phyloP scores from a whole-genome alignment of 2,797 vertebrate genomes.

The Tadarida brasiliensis region DNA sequence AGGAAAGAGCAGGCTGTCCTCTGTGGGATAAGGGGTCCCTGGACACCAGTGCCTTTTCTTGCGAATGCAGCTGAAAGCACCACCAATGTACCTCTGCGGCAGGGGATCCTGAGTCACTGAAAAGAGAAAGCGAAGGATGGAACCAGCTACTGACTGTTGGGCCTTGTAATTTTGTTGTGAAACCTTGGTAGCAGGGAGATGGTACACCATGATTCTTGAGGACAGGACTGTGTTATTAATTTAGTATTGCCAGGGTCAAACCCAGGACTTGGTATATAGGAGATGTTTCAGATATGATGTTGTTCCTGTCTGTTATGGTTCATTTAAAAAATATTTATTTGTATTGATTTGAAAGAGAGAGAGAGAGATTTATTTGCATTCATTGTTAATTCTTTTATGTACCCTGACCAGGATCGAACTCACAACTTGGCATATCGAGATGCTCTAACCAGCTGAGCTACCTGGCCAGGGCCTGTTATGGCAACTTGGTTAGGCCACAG shows the following conservation, averaged over 20 bases:
- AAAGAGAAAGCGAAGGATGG: not conserved
- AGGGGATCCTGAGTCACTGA: not conserved
- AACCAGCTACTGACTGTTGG: not conserved
- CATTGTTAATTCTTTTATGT: not conserved
- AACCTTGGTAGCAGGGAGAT: not conserved
- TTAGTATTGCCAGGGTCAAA: not conserved
- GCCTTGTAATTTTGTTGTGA: not conserved
- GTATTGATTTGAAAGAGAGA: not conserved
- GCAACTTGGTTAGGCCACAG: not conserved
- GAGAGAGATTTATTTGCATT: not conserved
- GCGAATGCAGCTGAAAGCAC: not conserved
- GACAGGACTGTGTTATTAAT: not conserved
- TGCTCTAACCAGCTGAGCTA: not conserved
- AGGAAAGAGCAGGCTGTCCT: slow-evolving; percentile 50
- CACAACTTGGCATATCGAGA: not conserved
- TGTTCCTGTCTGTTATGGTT: not conserved
- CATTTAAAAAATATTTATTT: not conserved
- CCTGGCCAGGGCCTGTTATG: not conserved
- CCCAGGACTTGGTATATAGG: not conserved
- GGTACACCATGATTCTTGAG: not conserved
- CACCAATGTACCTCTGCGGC: not conserved
- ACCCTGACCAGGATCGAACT: not conserved
- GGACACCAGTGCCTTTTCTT: not conserved
- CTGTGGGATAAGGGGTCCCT: not conserved
- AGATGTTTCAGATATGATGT: not conserved